These are phyloP conservation scores for Syrphus vitripennis DNA, from an alignment of 2,888 invertebrate species.

Conservation along the genomic window DNA sequence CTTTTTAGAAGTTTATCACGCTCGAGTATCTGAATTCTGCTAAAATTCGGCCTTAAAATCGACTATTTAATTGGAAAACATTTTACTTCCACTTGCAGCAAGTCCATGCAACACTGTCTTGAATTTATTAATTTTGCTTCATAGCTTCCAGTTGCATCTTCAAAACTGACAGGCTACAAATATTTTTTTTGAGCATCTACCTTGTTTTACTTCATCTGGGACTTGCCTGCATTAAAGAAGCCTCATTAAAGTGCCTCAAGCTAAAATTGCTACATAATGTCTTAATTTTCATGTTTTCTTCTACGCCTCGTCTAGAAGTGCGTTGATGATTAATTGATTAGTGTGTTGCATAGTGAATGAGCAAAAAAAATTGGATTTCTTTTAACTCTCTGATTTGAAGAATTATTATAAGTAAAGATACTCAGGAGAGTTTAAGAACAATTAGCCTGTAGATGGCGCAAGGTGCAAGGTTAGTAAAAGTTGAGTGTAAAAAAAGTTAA, in stretches of 20 bases:
- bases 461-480: constrained; percentile 4
- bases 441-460: not conserved
- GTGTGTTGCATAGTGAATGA: not conserved
- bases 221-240: not conserved
- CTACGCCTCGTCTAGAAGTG: not conserved
- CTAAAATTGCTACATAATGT: not conserved
- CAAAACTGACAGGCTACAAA: not conserved
- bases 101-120: not conserved
- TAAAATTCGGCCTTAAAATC: no score
- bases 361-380: not conserved
- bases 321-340: constrained; percentile 12
- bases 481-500: constrained; percentile 1
- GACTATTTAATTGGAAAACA: no score
- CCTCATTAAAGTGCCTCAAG: not conserved
- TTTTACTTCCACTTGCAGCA: not conserved
- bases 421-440: not conserved
- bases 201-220: not conserved
- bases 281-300: constrained; percentile 11
- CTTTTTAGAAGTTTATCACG: no score
- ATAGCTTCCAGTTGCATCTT: not conserved
- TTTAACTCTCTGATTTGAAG: not conserved
- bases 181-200: not conserved
- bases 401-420: not conserved
- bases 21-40: no score
- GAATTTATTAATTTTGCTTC: not conserved